phyloP scores from a whole-genome alignment of 2,888 invertebrate species.

The Acleris sparsana region DNA sequence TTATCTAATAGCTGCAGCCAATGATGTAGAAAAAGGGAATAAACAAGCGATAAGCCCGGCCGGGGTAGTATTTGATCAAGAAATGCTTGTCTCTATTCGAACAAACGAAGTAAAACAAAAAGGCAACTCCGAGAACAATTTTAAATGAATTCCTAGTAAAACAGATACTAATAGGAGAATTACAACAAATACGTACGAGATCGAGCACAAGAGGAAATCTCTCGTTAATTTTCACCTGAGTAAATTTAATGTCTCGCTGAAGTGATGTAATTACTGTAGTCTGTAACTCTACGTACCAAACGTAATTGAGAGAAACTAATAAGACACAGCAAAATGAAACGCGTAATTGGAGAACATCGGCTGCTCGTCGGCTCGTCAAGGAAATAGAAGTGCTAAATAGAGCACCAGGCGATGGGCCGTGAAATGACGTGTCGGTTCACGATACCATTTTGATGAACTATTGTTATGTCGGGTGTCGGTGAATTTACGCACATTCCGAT shows the following conservation, averaged over 20 bases:
- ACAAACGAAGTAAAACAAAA: constrained; percentile 33
- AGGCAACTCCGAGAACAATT: constrained; percentile 16
- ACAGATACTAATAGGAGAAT: not conserved
- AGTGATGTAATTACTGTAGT: constrained; percentile 39
- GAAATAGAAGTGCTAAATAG: constrained; percentile 72
- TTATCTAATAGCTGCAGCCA: constrained; percentile 66
- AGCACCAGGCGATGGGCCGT: constrained; percentile 64
- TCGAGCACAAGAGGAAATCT: constrained; percentile 9
- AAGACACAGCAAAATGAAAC: constrained; percentile 42
- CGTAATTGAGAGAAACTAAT: constrained; percentile 35
- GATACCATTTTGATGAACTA: constrained; percentile 64
- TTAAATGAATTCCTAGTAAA: constrained; percentile 28
- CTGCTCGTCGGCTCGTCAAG: constrained; percentile 52
- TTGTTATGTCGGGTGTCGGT: constrained; percentile 57
- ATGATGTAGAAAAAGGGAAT: constrained; percentile 54
- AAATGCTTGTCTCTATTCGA: constrained; percentile 27
- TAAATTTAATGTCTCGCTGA: constrained; percentile 19
- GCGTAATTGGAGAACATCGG: constrained; percentile 54
- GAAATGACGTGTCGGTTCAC: constrained; percentile 62
- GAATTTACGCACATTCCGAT: constrained; percentile 51
- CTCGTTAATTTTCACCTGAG: constrained; percentile 17
- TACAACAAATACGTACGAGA: not conserved
- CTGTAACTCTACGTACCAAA: constrained; percentile 32
- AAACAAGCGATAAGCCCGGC: constrained; percentile 38
- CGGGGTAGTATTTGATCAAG: constrained; percentile 28